Base-by-base conservation (phyloP, 2,888 invertebrate species). In the Orchestes rusci region DNA sequence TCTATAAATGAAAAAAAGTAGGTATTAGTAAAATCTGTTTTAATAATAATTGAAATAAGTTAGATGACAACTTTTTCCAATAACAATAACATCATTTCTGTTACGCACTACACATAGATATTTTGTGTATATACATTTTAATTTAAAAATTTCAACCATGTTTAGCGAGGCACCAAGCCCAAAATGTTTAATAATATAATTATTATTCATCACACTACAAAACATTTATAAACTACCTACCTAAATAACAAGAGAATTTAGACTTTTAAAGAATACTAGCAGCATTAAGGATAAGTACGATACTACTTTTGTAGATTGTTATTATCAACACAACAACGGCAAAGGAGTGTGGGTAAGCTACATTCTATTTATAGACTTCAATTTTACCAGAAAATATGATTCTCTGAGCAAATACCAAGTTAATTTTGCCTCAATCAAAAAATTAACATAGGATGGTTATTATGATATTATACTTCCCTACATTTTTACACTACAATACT, bases 11-110 rank as follows among this genome's bases (percentile, higher is more conserved):
- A 32, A 13, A 19, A 33, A 33, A 33, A 7, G 17, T 16, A 8
- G n/a, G 13, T 47, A 49, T 49, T 67, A 67, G 62, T 68, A 68
- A 68, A 68, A 68, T 63, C 63, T 65, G 57, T 62, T 69, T 68
- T 66, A 66, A 67, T 67, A 67, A 67, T 67, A 68, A 69, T 68
- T 68, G 64, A 69, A 68, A 68, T 68, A 68, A 68, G 68, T 68
- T 68, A 68, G 65, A 65, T 68, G 67, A 68, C 67, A 67, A 67
- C 64, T 66, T 62, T 64, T 60, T 64, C 63, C 64, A 67, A 68
- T 68, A 68, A 67, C 67, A 67, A 40, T 66, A 67, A 69, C 66
- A 68, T 62, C 40, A 63, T 60, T 64, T 60, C 60, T 62, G 63
- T 61, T 59, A 59, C 60, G 61, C 59, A 59, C 67, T 68, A 69